Evolutionary conservation across 2,113 vertebrate genomes (phyloP).

Genomic region (Cacatua alba): DNA sequence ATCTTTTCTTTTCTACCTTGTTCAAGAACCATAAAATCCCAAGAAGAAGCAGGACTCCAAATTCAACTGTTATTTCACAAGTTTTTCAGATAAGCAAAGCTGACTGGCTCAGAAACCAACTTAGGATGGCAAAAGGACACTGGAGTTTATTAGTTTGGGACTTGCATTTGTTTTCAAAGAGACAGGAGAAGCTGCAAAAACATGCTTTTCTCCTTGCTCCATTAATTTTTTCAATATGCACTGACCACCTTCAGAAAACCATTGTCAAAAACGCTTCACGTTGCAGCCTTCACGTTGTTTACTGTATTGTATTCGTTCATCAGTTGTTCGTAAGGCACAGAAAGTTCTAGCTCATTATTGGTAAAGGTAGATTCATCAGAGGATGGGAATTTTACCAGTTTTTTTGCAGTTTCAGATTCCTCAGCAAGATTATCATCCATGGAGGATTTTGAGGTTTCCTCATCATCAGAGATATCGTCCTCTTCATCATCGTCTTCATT

Average conservation of each 20-base stretch:
- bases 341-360: constrained; percentile 82
- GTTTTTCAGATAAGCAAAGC: constrained; percentile 31
- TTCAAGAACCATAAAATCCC: constrained; percentile 10
- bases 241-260: constrained; percentile 13
- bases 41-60: neutral
- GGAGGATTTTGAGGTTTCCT: constrained; percentile 87
- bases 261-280: constrained; percentile 57
- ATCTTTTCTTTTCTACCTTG: constrained; percentile 25
- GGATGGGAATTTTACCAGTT: constrained; percentile 80
- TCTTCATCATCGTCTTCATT: constrained; percentile 78
- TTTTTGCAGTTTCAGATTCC: constrained; percentile 73
- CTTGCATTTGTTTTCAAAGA: constrained; percentile 29
- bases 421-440: constrained; percentile 86
- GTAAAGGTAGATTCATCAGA: constrained; percentile 89
- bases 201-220: constrained; percentile 2
- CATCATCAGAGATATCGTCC: constrained; percentile 73
- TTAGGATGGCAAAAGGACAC: neutral
- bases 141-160: constrained; percentile 17
- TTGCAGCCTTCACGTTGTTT: constrained; percentile 78
- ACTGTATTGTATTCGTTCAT: constrained; percentile 90
- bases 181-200: constrained; percentile 14
- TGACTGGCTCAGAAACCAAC: constrained; percentile 10
- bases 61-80: constrained; percentile 58
- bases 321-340: constrained; percentile 90
- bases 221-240: neutral